A percentile compares a stretch with the other conserved stretches of the same genome.
These are phyloP conservation scores for Hystrix brachyura DNA, from an alignment of 2,113 vertebrate species.

Conservation along the genomic window DNA sequence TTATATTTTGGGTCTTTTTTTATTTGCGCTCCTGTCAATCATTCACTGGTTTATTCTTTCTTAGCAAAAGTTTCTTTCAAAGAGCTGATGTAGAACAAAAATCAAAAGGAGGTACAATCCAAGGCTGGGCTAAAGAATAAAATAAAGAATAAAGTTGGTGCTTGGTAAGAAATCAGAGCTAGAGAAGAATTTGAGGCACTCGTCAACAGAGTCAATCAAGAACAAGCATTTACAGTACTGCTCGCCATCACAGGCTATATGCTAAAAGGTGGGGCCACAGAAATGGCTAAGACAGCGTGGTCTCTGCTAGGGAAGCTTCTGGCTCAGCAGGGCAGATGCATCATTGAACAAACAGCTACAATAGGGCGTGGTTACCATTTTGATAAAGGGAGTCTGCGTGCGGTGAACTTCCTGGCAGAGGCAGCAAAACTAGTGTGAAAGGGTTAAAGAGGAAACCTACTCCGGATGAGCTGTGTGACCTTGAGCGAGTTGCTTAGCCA, in stretches of 20 bases:
- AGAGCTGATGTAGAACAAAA: constrained; percentile 48
- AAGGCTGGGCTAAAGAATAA: neutral
- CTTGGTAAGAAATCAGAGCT: neutral
- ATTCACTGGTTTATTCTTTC: neutral
- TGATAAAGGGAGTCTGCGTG: neutral
- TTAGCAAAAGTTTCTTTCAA: constrained; percentile 40
- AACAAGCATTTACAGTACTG: neutral
- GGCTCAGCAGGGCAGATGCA: neutral
- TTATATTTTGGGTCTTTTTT: neutral
- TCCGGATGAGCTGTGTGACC: neutral
- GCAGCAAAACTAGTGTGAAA: neutral
- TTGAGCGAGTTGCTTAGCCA: neutral
- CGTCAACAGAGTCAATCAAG: neutral
- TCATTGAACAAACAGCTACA: too few species aligned
- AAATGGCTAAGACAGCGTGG: neutral
- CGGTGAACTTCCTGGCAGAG: neutral
- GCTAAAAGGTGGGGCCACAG: neutral
- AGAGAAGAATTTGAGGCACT: neutral
- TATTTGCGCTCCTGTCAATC: neutral
- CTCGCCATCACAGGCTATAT: fast-evolving
- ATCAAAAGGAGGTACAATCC: neutral
- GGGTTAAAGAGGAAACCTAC: neutral
- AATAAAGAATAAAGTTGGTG: neutral
- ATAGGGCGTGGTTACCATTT: neutral
- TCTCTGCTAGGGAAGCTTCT: neutral